Percentiles rank a stretch among this genome's conserved stretches.
These are phyloP conservation scores for Heterodera carotae DNA, from an alignment of 1,140 invertebrate genomes.

Conservation along the genomic window DNA sequence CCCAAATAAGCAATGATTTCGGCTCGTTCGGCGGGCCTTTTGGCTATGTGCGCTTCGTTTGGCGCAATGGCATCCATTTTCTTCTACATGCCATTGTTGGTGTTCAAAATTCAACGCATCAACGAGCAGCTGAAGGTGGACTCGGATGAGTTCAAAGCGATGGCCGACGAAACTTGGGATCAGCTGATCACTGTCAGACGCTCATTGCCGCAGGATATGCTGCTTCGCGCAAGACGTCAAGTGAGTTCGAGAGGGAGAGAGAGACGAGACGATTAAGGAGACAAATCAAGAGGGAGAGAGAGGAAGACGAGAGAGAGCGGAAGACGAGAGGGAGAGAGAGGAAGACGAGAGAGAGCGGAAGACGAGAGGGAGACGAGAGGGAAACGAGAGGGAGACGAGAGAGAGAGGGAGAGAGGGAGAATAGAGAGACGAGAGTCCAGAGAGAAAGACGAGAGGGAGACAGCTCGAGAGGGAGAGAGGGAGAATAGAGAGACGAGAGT, in stretches of 20 bases:
- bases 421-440: no score
- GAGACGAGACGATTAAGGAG: no score
- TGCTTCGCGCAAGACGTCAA: conserved; percentile 31
- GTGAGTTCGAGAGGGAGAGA: conserved; percentile 18
- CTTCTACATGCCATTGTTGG: conserved; percentile 54
- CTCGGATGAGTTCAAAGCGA: conserved; percentile 56
- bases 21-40: conserved; percentile 50
- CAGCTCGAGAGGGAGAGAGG: not conserved
- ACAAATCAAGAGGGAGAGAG: no score
- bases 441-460: conserved; percentile 6
- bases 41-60: conserved; percentile 54
- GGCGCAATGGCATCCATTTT: conserved; percentile 49
- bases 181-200: conserved; percentile 45
- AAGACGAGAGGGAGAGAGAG: no score
- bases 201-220: conserved; percentile 12
- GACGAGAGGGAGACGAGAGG: not conserved
- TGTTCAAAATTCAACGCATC: conserved; percentile 57
- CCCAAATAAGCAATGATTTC: conserved; percentile 45
- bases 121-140: conserved; percentile 60
- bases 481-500: no score
- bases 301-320: no score
- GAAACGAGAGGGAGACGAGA: not conserved
- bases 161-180: conserved; percentile 60
- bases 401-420: not conserved
- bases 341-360: no score